Evolutionary conservation across 1,140 invertebrate species (phyloP), one percentile per base, ranked within the genome.

Genomic region (Parapsyche elsis): DNA sequence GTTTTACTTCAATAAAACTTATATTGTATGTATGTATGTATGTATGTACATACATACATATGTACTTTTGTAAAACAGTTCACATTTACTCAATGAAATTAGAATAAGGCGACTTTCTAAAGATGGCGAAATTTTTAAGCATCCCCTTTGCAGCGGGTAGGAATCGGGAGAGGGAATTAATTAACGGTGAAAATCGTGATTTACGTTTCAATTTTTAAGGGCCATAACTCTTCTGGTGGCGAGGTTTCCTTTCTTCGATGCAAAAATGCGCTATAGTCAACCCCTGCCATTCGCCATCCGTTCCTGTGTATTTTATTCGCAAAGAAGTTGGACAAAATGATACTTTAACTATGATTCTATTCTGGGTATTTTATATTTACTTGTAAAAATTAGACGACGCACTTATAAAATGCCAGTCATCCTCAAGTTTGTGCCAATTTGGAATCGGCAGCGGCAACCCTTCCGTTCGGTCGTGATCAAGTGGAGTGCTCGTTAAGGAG

Each of bases 181-280:
- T 80, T 83, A 80, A 83, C 80, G 78, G 78, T 78, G 71, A 82
- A 82, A 78, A 79, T 82, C 71, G 81, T 83, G 81, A 83, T 83
- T 83, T 80, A 83, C 81, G 81, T 83, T 83, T 83, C 81, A 83
- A 83, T 83, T 83, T 83, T 83, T 80, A 80, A 79, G 71, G 79
- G 9, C 81, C 71, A 73, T 83, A 83, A 83, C 79, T 83, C 81
- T 80, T 80, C 78, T 59, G 59, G 24, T 77, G 53, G 73, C 75
- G 53, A 67, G 57, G 57, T 77, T 77, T 77, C 38, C 75, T 77
- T 77, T 77, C 75, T 49, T 77, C 75, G 75, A 77, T 77, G 75
- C 75, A 67, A 77, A 77, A 77, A 77, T 77, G 75, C 75, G 75
- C 45, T 38, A 67, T 5, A 67, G 24, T 24, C 5, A 24, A 67